Percentiles rank a stretch among this genome's conserved stretches.
These are phyloP conservation scores for Cyaniris semiargus DNA, from an alignment of 2,888 invertebrate species.

Conservation along the genomic window DNA sequence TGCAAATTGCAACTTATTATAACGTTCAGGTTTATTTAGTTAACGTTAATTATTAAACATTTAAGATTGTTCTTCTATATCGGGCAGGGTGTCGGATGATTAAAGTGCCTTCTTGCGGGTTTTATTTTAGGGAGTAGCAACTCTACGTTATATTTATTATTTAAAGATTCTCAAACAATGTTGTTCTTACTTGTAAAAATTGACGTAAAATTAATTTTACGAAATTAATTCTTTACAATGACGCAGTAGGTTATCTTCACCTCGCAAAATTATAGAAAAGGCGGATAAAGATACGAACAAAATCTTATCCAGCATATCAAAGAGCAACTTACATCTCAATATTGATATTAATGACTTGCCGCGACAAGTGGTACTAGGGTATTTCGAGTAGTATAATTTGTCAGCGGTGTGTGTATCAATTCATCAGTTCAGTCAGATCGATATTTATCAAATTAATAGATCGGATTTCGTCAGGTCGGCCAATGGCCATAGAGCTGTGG, in stretches of 20 bases:
- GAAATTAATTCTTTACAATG: too few relatives aligned
- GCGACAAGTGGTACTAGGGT: neutral
- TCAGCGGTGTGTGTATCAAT: constrained; percentile 67
- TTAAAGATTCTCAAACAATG: too few relatives aligned
- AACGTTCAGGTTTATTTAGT: constrained; percentile 9
- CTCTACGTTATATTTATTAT: neutral
- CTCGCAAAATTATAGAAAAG: too few relatives aligned
- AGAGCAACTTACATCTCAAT: neutral
- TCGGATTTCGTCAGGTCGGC: constrained; percentile 76
- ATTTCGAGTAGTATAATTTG: constrained; percentile 67
- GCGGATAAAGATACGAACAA: neutral
- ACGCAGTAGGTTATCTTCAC: too few relatives aligned
- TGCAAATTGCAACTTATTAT: constrained; percentile 8
- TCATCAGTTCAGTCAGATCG: constrained; percentile 62
- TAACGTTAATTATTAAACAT: constrained; percentile 19
- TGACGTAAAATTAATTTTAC: too few relatives aligned
- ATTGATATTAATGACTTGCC: neutral
- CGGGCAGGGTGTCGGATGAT: neutral
- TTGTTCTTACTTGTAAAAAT: too few relatives aligned
- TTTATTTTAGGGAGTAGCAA: neutral
- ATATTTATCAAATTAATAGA: constrained; percentile 76
- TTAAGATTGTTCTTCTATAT: neutral
- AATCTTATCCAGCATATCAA: neutral
- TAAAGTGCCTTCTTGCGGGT: neutral
- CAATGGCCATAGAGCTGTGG: constrained; percentile 74